Evolutionary conservation across 1,140 invertebrate species (phyloP), one percentile per base, ranked within the genome.

Genomic region (Drosophila pallidifrons): DNA sequence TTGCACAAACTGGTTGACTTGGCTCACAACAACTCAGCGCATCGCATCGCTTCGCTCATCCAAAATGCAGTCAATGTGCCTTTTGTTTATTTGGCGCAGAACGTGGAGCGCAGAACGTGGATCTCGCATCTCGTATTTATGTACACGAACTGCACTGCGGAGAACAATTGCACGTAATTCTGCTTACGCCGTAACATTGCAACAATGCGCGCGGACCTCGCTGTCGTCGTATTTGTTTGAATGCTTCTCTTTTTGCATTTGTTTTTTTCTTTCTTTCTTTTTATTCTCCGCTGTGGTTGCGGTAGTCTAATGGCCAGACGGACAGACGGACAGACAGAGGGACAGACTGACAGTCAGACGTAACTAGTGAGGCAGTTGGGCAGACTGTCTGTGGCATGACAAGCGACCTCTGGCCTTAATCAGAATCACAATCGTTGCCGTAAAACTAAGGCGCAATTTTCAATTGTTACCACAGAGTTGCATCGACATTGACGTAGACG

Each of bases 131-230:
- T 71, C 77, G 77, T 73, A 79, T 88, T 88, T 88, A 88, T 88
- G 83, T 89, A 79, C 80, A 88, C 80, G 83, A 75, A 74, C 75
- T 81, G 57, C 66, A 82, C 49, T 85, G 83, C 88, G 83, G 79
- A 91, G 86, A 90, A 90, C 86, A 90, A 90, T 90, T 85, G 86
- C 86, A 90, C 86, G 86, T 90, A 90, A 90, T 90, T 90, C 86
- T 90, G 86, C 86, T 90, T 87, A 90, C 86, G 87, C 72, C 55
- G 85, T 89, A 77, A 51, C 86, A 81, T 86, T 86, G 81, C 86
- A 79, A 90, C 81, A 90, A 77, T 73, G 71, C 79, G 71, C 79
- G 70, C 32, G 63, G 64, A 69, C 41, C 20, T 32, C 38, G 49
- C 52, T 30, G 35, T 51, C 61, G 43, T 51, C 61, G 77, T 75